phyloP scores from a whole-genome alignment of 2,888 invertebrate genomes.

The Sinhomidia bicolor region DNA sequence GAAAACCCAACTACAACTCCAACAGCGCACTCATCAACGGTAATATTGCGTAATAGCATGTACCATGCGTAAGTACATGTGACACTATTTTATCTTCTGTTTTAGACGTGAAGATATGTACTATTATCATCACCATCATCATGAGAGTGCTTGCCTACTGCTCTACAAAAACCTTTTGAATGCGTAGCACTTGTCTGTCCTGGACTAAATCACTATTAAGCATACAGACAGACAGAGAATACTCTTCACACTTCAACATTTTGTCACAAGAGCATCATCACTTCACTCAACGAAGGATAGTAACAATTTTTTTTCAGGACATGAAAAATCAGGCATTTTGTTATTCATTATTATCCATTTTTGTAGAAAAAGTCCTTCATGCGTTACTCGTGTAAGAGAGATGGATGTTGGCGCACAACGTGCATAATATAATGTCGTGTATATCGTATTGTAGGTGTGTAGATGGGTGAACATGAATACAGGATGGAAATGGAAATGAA shows the following conservation, averaged over 20 bases:
- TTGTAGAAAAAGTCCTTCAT: too few species aligned
- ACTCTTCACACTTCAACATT: conserved; percentile 6
- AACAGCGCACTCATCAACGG: neutral
- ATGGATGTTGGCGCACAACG: too few species aligned
- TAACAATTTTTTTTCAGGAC: neutral
- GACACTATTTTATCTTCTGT: neutral
- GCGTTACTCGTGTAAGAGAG: too few species aligned
- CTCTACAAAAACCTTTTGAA: neutral
- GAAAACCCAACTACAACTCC: neutral
- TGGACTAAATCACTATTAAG: neutral
- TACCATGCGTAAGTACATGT: neutral
- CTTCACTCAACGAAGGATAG: neutral
- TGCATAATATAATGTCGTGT: too few species aligned
- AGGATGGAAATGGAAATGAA: too few species aligned
- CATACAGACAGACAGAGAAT: neutral
- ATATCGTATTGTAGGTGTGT: too few species aligned
- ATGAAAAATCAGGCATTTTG: neutral
- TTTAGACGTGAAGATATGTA: neutral
- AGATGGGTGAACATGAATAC: too few species aligned
- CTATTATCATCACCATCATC: too few species aligned
- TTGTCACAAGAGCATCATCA: neutral
- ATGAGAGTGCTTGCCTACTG: neutral
- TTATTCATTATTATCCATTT: neutral
- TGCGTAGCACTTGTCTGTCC: neutral
- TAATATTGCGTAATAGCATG: neutral